Conservation (phyloP, 2,888 invertebrate genomes). For the Taphrorychus bicolor region DNA sequence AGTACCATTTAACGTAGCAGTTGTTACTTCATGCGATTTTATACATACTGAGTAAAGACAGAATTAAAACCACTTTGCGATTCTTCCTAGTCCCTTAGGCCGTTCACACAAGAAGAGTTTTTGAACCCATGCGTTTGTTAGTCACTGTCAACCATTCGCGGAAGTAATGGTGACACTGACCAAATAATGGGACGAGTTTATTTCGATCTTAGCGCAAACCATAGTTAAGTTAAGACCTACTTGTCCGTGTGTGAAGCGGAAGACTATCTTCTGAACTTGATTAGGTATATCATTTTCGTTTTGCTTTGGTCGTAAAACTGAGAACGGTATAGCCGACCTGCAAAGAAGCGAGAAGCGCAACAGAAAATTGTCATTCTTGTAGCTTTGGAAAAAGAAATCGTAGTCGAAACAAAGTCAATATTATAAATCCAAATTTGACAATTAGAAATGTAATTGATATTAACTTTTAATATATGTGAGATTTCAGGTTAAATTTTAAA, state of each 20-base stretch:
- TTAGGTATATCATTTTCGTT: too few species aligned
- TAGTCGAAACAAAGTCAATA: too few species aligned
- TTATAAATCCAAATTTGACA: too few species aligned
- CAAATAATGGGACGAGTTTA: neutral
- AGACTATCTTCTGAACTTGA: too few species aligned
- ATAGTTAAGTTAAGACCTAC: neutral
- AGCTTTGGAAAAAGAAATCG: too few species aligned
- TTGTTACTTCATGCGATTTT: slow-evolving; percentile 29
- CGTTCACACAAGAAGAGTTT: slow-evolving; percentile 17
- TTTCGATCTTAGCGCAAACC: neutral
- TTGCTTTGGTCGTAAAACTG: too few species aligned
- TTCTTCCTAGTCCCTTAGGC: slow-evolving; percentile 17
- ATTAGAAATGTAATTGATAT: too few species aligned
- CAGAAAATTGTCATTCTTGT: too few species aligned
- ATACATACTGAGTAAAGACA: slow-evolving; percentile 24
- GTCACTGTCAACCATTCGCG: neutral
- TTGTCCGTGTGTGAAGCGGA: neutral
- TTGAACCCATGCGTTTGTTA: neutral
- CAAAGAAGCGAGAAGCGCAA: too few species aligned
- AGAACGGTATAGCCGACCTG: too few species aligned
- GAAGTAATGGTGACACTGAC: neutral
- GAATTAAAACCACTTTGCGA: slow-evolving; percentile 14
- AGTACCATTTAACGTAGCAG: slow-evolving; percentile 23
- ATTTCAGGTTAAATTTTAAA: too few species aligned
- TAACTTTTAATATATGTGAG: too few species aligned